Evolutionary conservation across 2,797 vertebrate species (phyloP), one percentile per base, ranked within the genome.

Genomic region (Amphiprion clarkii): DNA sequence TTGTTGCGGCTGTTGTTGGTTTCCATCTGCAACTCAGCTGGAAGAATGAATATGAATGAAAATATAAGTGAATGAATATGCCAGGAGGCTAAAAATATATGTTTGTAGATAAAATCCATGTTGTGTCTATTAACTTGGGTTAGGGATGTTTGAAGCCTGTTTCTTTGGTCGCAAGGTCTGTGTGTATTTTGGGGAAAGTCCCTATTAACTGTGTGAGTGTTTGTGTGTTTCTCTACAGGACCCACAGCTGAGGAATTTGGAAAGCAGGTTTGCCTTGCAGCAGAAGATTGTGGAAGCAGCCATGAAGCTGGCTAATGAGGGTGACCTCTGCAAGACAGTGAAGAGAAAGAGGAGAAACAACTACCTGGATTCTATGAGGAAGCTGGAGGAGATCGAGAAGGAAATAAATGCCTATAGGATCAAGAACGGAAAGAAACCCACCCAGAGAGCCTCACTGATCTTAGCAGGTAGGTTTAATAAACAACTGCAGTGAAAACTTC

Each of bases 261-360:
- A 99, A 90, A 96, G 96, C 90, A 96, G 94, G 82, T 98, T 99
- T 71, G 91, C 97, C 14, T 95, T 99, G 78, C 98, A 99, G 87
- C 97, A 97, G 82, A 98, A 98, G 91, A 94, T 99, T 16, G 96
- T 99, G 25, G 97, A 99, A 91, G 98, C 98, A 2, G 96, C 96
- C 0, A 94, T 95, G 85, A 99, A 97, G 89, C 94, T 99, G 14
- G 95, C 97, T 67, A 94, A 33, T 0, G 98, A 99, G 88, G 92
- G 90, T 0, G 98, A 99, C 78, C 93, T 98, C 40, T 92, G 94
- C 82, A 99, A 99, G 93, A 99, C 97, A 0, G 96, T 98, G 80
- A 99, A 95, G 92, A 98, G 96, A 73, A 99, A 98, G 78, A 96
- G 98, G 82, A 97, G 94, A 62, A 96, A 95, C 10, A 97, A 99